Evolutionary conservation across 2,113 vertebrate species (phyloP).

Genomic region (Corythornis cristatus): DNA sequence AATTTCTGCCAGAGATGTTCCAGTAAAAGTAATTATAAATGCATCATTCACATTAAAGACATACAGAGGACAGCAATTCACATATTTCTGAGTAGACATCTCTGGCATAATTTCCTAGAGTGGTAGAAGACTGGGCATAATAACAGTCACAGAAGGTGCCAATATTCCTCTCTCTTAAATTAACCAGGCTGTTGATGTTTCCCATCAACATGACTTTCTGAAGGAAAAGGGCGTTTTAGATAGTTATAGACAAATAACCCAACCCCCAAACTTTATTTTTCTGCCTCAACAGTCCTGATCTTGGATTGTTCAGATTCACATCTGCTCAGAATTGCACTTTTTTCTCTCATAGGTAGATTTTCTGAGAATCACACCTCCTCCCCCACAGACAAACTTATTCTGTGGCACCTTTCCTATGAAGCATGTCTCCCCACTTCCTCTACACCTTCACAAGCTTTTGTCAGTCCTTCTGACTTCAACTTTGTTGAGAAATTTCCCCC

Average conservation of each 20-base stretch:
- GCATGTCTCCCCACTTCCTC: background rate
- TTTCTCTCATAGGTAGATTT: background rate
- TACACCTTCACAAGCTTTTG: background rate
- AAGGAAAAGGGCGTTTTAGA: background rate
- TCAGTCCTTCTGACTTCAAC: background rate
- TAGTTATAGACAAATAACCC: background rate
- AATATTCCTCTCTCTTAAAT: background rate
- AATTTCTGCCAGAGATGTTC: background rate
- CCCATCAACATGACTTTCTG: background rate
- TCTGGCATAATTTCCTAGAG: background rate
- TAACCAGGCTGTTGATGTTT: background rate
- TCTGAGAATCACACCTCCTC: background rate
- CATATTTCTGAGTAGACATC: background rate
- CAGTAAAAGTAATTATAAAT: background rate
- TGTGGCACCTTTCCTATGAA: background rate
- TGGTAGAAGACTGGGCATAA: background rate
- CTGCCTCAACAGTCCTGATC: background rate
- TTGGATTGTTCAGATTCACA: background rate
- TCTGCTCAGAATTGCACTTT: background rate
- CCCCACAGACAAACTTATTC: background rate
- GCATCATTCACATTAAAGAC: background rate
- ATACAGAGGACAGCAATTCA: background rate
- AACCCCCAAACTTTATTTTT: background rate
- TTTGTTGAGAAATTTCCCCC: background rate
- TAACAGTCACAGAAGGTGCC: constrained; percentile 9